Percentiles rank a stretch among this genome's conserved stretches.
Conservation (phyloP, 2,113 vertebrate species). For the Polyodon spathula region DNA sequence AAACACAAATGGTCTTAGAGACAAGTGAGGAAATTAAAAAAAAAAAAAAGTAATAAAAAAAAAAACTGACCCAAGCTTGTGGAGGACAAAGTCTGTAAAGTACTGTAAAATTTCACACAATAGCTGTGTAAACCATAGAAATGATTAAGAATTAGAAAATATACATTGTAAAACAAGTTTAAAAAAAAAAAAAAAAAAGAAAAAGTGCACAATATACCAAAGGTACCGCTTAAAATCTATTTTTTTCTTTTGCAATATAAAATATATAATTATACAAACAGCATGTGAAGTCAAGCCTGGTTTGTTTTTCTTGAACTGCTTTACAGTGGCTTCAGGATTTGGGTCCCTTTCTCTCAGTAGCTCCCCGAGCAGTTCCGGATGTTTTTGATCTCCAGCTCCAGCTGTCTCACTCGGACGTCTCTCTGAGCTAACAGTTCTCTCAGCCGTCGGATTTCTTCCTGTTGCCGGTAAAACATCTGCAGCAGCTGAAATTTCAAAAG, state of each 20-base stretch:
- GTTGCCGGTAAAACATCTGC: slow-evolving; percentile 80
- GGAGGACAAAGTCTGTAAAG: not conserved
- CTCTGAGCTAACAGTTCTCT: slow-evolving; percentile 69
- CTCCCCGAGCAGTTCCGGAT: slow-evolving; percentile 34
- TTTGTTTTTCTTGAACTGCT: not conserved
- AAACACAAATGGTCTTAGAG: too few relatives aligned
- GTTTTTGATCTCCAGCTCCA: slow-evolving; percentile 84
- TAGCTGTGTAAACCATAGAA: not conserved
- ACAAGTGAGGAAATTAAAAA: too few relatives aligned
- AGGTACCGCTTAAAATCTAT: slow-evolving; percentile 21
- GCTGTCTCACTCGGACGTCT: slow-evolving; percentile 74
- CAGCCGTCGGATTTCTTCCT: slow-evolving; percentile 83
- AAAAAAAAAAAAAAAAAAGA: slow-evolving; percentile 4
- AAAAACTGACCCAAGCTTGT: not conserved
- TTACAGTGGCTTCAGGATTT: slow-evolving; percentile 22
- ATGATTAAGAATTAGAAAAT: slow-evolving; percentile 8
- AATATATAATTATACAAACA: slow-evolving; percentile 28
- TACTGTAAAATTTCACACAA: not conserved
- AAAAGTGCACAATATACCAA: slow-evolving; percentile 29
- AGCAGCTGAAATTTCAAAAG: slow-evolving; percentile 60
- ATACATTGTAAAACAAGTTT: not conserved
- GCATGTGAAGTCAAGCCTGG: slow-evolving; percentile 14
- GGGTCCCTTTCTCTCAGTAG: slow-evolving; percentile 37
- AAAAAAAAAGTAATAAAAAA: too few relatives aligned
- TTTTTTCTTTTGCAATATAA: slow-evolving; percentile 32